phyloP scores from a whole-genome alignment of 1,140 invertebrate genomes.

The Lutraria rhynchaena region DNA sequence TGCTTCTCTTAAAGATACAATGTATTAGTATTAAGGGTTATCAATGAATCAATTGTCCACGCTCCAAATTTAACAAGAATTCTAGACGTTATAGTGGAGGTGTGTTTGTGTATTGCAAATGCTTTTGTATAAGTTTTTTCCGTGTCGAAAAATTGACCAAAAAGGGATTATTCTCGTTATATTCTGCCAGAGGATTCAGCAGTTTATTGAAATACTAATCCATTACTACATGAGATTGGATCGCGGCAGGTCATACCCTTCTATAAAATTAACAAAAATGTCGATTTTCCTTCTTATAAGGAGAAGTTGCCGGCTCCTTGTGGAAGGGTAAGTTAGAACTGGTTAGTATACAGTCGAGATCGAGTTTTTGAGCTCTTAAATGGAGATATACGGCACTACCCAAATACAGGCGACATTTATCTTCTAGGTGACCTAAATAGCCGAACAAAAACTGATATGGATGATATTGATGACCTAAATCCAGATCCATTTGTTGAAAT shows the following conservation, averaged over 20 bases:
- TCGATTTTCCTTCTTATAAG: too few species aligned
- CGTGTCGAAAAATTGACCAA: not conserved
- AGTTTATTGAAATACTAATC: constrained; percentile 6
- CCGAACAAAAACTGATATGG: not conserved
- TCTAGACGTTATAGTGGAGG: constrained; percentile 27
- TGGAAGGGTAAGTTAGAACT: too few species aligned
- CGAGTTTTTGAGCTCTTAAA: constrained; percentile 29
- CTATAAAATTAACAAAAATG: too few species aligned
- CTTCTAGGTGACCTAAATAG: constrained; percentile 4
- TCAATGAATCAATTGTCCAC: constrained; percentile 24
- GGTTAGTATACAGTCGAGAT: too few species aligned
- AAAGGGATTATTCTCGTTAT: constrained; percentile 17
- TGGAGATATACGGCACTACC: constrained; percentile 20
- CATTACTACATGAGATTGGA: not conserved
- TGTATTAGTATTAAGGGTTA: not conserved
- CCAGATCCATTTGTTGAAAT: constrained; percentile 6
- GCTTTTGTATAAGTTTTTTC: not conserved
- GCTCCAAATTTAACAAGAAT: constrained; percentile 32
- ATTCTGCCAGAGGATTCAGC: constrained; percentile 9
- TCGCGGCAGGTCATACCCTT: too few species aligned
- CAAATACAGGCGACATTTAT: not conserved
- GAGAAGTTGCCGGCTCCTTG: too few species aligned
- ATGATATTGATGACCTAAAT: constrained; percentile 17
- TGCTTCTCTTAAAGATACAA: not conserved
- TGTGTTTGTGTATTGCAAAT: constrained; percentile 23